Base-by-base conservation (phyloP, 2,797 vertebrate genomes). In the Pelochelys cantorii region DNA sequence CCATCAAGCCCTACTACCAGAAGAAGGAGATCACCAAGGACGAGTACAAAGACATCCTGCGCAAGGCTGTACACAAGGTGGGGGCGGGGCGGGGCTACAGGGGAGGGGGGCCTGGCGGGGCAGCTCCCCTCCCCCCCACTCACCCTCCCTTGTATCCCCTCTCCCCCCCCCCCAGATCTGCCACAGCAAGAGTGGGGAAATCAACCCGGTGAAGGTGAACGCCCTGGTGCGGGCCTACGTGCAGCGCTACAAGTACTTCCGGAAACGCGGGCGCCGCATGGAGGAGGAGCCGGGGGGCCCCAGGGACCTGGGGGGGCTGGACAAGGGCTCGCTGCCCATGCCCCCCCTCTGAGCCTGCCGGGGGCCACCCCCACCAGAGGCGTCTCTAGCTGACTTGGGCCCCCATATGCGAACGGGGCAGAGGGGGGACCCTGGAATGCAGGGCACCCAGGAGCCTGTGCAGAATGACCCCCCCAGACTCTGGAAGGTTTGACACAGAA, bases 11-110 rank as follows among this genome's bases (percentile, higher is more conserved):
- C 0, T 99, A 99, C 97, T 99, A 99, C 89, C 99, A 99, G 97
- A 99, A 99, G 92, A 99, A 99, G 97, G 99, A 99, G 97, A 99
- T 99, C 97, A 99, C 98, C 95, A 99, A 99, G 98, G 99, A 99
- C 0, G 99, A 99, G 27, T 99, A 99, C 97, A 99, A 99, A 95
- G 99, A 99, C 97, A 99, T 99, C 94, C 98, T 99, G 94, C 98
- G 99, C 94, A 99, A 99, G 97, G 99, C 99, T 8, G 99, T 99
- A 86, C 99, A 99, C 95, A 99, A 99, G 99, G 99, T 99, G 84
- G 2, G 95, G 90, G 60, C 15, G 9, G 25, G 20, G 18, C 25
- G 37, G 37, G 71, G 23, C n/a, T 71, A 9, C 18, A 22, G 37
- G 34, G 3, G 29, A 2, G 29, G 55, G 11, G 81, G 65, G 22